These are phyloP conservation scores for Melanostoma mellinum DNA, from an alignment of 2,888 invertebrate genomes.

Conservation along the genomic window DNA sequence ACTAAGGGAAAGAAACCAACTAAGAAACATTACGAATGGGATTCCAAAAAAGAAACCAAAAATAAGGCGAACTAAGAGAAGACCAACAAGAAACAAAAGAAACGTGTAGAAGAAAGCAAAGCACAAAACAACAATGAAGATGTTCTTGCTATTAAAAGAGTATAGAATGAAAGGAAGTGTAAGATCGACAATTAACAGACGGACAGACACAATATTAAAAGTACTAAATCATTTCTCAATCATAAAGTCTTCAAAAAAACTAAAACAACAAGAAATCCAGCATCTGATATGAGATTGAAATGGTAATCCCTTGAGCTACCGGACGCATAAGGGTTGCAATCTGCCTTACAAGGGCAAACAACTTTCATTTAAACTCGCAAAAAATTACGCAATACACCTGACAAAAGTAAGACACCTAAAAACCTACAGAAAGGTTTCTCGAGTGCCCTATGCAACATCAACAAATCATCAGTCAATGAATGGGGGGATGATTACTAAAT, in stretches of 20 bases:
- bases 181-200: slow-evolving; percentile 33
- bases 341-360: slow-evolving; percentile 27
- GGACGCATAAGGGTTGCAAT: slow-evolving; percentile 38
- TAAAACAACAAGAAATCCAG: not conserved
- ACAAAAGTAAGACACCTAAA: slow-evolving; percentile 11
- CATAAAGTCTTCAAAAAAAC: not conserved
- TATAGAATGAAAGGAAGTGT: slow-evolving; percentile 21
- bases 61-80: slow-evolving; percentile 49
- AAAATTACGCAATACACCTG: slow-evolving; percentile 55
- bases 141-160: slow-evolving; percentile 29
- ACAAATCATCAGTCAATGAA: not conserved
- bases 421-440: slow-evolving; percentile 4
- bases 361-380: slow-evolving; percentile 32
- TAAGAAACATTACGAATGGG: slow-evolving; percentile 64
- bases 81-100: slow-evolving; percentile 21
- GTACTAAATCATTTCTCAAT: not conserved
- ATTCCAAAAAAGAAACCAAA: slow-evolving; percentile 52
- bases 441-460: not conserved
- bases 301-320: not conserved
- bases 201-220: slow-evolving; percentile 14
- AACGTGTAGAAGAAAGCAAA: slow-evolving; percentile 48
- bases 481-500: slow-evolving; percentile 3
- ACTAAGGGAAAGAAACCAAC: slow-evolving; percentile 63
- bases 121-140: slow-evolving; percentile 41
- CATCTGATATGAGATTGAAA: slow-evolving; percentile 17